phyloP scores from a whole-genome alignment of 2,888 invertebrate species.

The Gerosis bhagava region DNA sequence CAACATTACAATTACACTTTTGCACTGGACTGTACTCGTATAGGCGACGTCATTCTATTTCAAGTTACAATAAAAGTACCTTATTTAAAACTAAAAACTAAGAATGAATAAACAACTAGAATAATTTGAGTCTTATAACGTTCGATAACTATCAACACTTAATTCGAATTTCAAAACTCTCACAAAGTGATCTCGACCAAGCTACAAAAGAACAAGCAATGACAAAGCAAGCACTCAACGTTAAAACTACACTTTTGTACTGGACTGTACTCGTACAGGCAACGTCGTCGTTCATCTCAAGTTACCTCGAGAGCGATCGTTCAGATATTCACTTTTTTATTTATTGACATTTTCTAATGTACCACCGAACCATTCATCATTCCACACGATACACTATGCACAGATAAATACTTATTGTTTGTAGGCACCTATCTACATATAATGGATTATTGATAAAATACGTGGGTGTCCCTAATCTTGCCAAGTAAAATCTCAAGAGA shows the following conservation, averaged over 20 bases:
- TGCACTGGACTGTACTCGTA: constrained; percentile 29
- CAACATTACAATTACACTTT: constrained; percentile 23
- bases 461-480: constrained; percentile 78
- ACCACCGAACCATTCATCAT: constrained; percentile 69
- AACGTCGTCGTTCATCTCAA: constrained; percentile 49
- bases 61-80: too few relatives aligned
- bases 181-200: constrained; percentile 15
- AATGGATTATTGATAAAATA: constrained; percentile 81
- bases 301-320: constrained; percentile 46
- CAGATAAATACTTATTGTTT: constrained; percentile 79
- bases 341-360: constrained; percentile 81
- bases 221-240: constrained; percentile 25
- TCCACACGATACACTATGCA: constrained; percentile 55
- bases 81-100: too few relatives aligned
- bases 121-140: too few relatives aligned
- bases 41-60: too few relatives aligned
- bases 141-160: too few relatives aligned
- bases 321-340: constrained; percentile 75
- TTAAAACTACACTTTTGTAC: constrained; percentile 13
- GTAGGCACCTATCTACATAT: constrained; percentile 68
- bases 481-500: constrained; percentile 57
- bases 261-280: constrained; percentile 18
- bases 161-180: constrained; percentile 15
- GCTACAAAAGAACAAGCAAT: constrained; percentile 23
- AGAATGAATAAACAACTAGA: too few relatives aligned